Conservation (phyloP, 2,113 vertebrate genomes). For the Hemichromis elongatus region DNA sequence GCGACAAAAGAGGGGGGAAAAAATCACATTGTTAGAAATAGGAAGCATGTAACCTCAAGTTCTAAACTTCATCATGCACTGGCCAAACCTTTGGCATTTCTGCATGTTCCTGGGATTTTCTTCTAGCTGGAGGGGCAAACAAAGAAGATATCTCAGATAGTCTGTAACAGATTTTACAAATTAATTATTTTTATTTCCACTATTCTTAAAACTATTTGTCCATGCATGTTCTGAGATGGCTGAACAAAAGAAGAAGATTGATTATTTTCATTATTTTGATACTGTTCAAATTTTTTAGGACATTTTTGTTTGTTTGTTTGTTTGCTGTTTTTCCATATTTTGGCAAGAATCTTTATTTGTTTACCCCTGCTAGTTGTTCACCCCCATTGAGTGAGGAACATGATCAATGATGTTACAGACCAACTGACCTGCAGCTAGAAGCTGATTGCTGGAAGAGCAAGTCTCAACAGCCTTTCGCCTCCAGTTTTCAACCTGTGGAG, state of each 20-base stretch:
- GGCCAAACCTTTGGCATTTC: slow-evolving; percentile 70
- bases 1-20: background rate
- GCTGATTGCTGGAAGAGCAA: slow-evolving; percentile 83
- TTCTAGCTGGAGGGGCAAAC: slow-evolving; percentile 77
- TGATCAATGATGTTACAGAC: background rate
- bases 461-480: slow-evolving; percentile 78
- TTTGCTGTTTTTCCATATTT: background rate
- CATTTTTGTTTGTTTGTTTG: background rate
- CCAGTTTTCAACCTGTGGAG: slow-evolving; percentile 84
- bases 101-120: slow-evolving; percentile 73
- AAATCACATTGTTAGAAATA: background rate
- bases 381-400: background rate
- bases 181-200: slow-evolving; percentile 1
- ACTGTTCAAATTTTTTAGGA: background rate
- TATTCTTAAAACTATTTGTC: background rate
- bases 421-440: slow-evolving; percentile 81
- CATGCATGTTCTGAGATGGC: background rate
- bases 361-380: slow-evolving; percentile 65
- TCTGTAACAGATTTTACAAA: slow-evolving; percentile 23
- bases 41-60: slow-evolving; percentile 51
- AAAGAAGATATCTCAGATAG: slow-evolving; percentile 71
- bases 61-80: slow-evolving; percentile 69
- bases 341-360: slow-evolving; percentile 69
- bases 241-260: background rate
- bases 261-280: background rate